Evolutionary conservation across 2,888 invertebrate species (phyloP), one percentile per base, ranked within the genome.

Genomic region (Hetaerina titia): DNA sequence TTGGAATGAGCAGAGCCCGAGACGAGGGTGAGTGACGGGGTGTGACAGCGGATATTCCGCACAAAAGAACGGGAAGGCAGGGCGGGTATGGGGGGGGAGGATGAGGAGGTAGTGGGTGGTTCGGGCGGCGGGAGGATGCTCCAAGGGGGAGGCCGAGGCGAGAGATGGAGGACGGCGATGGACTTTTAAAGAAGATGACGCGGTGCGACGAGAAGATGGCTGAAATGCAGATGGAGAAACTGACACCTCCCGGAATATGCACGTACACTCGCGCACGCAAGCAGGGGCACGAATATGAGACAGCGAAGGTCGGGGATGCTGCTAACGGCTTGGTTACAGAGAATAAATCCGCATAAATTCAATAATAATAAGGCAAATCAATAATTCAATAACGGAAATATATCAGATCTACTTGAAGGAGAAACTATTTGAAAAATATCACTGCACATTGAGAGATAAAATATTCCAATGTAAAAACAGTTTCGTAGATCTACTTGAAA

Each of bases 141-240:
- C 45, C 45, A 4, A 7, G 22, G 69, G 5, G 69, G 22, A 7
- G 69, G 69, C 2, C 22, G 69, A 69, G 69, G 69, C 4, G 7
- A n/a, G 69, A 22, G 69, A 7, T 69, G 69, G 31, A 31, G 81
- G 31, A 31, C 25, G 81, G 25, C 25, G 81, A 81, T 31, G 81
- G 81, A 81, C 31, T n/a, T 81, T 81, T 81, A 81, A 81, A 81
- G 81, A 81, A 81, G 81, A 81, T 81, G 81, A 13, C 81, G 22
- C 11, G 31, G 9, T 25, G 25, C 25, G 81, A 31, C 69, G 31
- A 31, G 31, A n/a, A 81, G 81, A 15, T 15, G 60, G n/a, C 22
- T 4, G 6, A 7, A 22, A 5, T 19, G 69, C 5, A 22, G 81
- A 11, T 1, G 81, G 81, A 81, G 15, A 15, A 13, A 81, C 13